Evolutionary conservation across 2,113 vertebrate genomes (phyloP).

Genomic region (Cinclus mexicanus): DNA sequence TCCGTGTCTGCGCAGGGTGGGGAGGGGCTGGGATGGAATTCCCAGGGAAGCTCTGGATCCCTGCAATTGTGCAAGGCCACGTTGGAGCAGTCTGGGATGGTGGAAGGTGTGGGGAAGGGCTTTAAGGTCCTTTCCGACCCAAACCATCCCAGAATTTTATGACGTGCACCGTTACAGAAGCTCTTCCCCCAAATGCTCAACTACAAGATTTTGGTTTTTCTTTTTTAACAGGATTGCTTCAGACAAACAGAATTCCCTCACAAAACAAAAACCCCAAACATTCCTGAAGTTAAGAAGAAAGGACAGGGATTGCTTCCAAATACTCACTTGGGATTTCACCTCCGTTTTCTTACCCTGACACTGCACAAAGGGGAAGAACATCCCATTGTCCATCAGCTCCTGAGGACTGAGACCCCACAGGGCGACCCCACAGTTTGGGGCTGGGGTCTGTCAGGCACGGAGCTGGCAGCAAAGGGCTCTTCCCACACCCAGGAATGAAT

Average conservation of each 20-base stretch:
- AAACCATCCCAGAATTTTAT: not conserved
- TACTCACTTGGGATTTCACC: not conserved
- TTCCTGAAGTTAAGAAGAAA: not conserved
- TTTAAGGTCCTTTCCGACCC: not conserved
- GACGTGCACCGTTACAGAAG: not conserved
- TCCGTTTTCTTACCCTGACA: not conserved
- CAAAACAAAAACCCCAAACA: not conserved
- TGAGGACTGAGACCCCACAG: not conserved
- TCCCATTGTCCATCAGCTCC: not conserved
- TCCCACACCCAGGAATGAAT: not conserved
- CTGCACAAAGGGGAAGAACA: not conserved
- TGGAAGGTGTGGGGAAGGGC: not conserved
- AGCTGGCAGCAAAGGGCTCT: not conserved
- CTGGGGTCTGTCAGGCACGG: not conserved
- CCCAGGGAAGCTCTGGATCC: not conserved
- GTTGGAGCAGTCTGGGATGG: rapidly evolving
- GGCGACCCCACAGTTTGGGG: not conserved
- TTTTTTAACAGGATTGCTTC: not conserved
- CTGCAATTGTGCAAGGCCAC: not conserved
- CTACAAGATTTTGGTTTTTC: not conserved
- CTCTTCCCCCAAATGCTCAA: not conserved
- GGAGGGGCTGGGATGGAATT: not conserved
- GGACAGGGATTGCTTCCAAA: not conserved
- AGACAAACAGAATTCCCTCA: not conserved
- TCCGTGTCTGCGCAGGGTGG: not conserved